Base-by-base conservation (phyloP, 2,113 vertebrate species). In the Miniopterus natalensis region DNA sequence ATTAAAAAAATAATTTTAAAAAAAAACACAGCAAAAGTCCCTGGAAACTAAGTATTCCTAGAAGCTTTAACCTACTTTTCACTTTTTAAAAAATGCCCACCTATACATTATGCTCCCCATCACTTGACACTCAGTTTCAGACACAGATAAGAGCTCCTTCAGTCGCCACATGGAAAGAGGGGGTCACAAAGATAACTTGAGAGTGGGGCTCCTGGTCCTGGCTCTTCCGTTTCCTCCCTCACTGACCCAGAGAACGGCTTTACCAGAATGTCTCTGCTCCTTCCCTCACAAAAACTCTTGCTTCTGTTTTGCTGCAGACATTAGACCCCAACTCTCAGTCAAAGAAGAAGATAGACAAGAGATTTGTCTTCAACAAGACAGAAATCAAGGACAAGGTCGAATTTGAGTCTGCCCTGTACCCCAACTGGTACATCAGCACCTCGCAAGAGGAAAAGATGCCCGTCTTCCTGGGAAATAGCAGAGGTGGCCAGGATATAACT, bases 351-450 rank as follows among this genome's bases (percentile, higher is more conserved):
- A 95, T 97, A 95, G 96, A 98, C 59, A 95, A 57, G 27, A 63
- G 97, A 40, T 98, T 98, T 86, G 40, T 98, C 88, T 98, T 98
- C 94, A 95, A 98, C 91, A 98, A 97, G 91, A 95, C 21, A 31
- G 93, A 95, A 70, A 17, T 91, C 74, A 93, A 68, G 47, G 7
- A 57, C 45, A 96, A 27, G 8, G 9, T 96, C 31, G 97, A 97
- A 73, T 98, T 98, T 74, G 97, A 98, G 66, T 98, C 97, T 31
- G 93, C 93, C 1, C n/a, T 94, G 42, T 97, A 80, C 70, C 97
- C 97, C 49, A 96, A 94, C 95, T 98, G 97, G 97, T 98, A 95
- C 49, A 98, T 98, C 94, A 98, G 97, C 79, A 98, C 97, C 36
- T 97, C 95, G 3, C 95, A 95, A 45, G 57, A 8, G 1, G 92